Conservation (phyloP, 2,888 invertebrate species). For the Cerastis rubricosa region DNA sequence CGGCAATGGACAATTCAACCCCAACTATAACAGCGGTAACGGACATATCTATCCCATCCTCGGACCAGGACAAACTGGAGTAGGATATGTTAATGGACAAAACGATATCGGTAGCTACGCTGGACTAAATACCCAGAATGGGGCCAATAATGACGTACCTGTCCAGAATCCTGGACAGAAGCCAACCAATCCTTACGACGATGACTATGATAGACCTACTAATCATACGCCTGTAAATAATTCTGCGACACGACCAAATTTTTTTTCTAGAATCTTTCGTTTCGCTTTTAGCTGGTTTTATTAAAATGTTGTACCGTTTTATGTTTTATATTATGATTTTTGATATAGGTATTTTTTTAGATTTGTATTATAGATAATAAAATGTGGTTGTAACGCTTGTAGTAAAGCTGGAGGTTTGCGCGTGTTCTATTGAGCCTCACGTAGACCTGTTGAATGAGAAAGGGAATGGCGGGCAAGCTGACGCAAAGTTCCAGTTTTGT, state of each 20-base stretch:
- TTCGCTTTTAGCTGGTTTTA: neutral
- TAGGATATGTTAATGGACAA: constrained; percentile 21
- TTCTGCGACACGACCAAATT: constrained; percentile 22
- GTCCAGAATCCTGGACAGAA: constrained; percentile 32
- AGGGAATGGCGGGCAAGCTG: neutral
- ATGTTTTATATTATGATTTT: neutral
- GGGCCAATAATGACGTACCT: neutral
- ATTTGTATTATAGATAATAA: neutral
- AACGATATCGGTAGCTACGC: constrained; percentile 22
- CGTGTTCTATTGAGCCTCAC: neutral
- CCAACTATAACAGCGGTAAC: constrained; percentile 8
- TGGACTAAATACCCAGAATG: constrained; percentile 19
- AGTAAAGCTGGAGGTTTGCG: neutral
- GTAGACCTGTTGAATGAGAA: neutral
- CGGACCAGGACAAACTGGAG: constrained; percentile 11
- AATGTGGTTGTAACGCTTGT: neutral
- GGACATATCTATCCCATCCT: constrained; percentile 9
- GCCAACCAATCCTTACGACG: constrained; percentile 20
- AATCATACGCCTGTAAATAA: constrained; percentile 24
- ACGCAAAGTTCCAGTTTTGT: neutral
- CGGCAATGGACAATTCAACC: constrained; percentile 7
- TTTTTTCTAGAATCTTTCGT: neutral
- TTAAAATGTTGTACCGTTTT: neutral
- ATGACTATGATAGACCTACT: constrained; percentile 1
- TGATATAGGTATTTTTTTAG: neutral